Base-by-base conservation (phyloP, 2,888 invertebrate genomes). In the Cataglyphis rosenhaueri region DNA sequence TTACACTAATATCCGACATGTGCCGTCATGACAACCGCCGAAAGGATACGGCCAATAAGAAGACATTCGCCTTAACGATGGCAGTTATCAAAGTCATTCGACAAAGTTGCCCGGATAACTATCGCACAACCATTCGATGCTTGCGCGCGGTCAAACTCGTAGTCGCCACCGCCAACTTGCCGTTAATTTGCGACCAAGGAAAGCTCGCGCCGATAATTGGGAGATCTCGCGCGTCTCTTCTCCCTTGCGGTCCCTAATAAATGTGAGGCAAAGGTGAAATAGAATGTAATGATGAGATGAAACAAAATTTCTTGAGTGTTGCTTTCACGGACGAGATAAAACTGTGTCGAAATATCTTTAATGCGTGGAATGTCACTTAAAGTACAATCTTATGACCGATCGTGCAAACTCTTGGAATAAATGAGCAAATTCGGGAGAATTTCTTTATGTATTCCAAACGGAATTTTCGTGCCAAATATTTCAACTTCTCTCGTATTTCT, bases 371-470 rank as follows among this genome's bases (percentile, higher is more conserved):
- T 90, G 86, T 89, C 83, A 83, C 84, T 85, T 86, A 84, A 90
- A 89, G 90, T 89, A 89, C 87, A 87, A 78, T 83, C 86, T 87
- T 87, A 89, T 85, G 89, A 84, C 75, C 79, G 48, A 82, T 52
- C 81, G 78, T 66, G 86, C 83, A 79, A 74, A 83, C 83, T 85
- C 86, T 84, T 41, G 57, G 44, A 83, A 89, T 86, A 88, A 88
- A 88, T 88, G 89, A 86, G 85, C 85, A 74, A 79, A 81, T 84
- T 83, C 87, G 85, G 79, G 85, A 84, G 86, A 89, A 89, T 89
- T 89, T 89, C 88, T 89, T 89, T 86, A 88, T 83, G 83, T 87
- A 89, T 89, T 89, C 87, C 88, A 38, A 59, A 3, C 65, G 84
- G 73, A 85, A 89, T 89, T 87, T 88, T 82, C 81, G 65, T 79